These are phyloP conservation scores for Arizona elegans DNA, from an alignment of 2,113 vertebrate species.

Conservation along the genomic window DNA sequence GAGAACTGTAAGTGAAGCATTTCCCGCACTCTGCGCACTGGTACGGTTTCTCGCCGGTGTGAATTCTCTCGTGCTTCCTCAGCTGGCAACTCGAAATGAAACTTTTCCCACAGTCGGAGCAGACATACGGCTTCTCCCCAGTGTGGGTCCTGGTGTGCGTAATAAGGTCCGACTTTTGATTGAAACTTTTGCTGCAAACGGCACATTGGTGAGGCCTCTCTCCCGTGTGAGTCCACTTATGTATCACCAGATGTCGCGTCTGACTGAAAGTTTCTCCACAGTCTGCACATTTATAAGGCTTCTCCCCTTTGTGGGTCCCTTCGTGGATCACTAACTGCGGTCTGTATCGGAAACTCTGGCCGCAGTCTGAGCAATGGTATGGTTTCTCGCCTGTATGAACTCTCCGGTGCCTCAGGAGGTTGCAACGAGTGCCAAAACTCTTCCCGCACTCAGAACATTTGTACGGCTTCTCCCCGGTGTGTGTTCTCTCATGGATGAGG, in stretches of 20 bases:
- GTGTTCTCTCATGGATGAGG: conserved; percentile 19
- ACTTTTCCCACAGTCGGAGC: background rate
- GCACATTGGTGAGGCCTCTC: conserved; percentile 2
- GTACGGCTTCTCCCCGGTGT: background rate
- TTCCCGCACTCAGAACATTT: conserved; percentile 10
- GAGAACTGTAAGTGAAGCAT: conserved; percentile 42
- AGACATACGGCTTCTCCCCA: conserved; percentile 15
- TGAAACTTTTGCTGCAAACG: conserved; percentile 14
- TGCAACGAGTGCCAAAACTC: conserved; percentile 18
- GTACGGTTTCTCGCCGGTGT: conserved; percentile 39
- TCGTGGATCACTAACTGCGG: conserved; percentile 17
- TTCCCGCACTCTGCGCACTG: conserved; percentile 41
- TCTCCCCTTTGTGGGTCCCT: conserved; percentile 13
- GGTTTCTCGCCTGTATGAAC: conserved; percentile 23
- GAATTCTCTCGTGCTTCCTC: background rate
- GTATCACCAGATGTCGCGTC: conserved; percentile 1
- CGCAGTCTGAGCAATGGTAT: background rate
- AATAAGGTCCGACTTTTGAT: conserved; percentile 20
- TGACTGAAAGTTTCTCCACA: conserved; percentile 2
- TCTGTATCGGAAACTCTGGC: conserved; percentile 19
- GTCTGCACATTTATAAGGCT: background rate
- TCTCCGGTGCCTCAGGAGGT: conserved; percentile 15
- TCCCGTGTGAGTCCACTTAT: conserved; percentile 18
- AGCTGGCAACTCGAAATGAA: conserved; percentile 23
- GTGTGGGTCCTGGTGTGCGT: conserved; percentile 18